These are phyloP conservation scores for Brachionus paranguensis DNA, from an alignment of 1,140 invertebrate genomes.

Conservation along the genomic window DNA sequence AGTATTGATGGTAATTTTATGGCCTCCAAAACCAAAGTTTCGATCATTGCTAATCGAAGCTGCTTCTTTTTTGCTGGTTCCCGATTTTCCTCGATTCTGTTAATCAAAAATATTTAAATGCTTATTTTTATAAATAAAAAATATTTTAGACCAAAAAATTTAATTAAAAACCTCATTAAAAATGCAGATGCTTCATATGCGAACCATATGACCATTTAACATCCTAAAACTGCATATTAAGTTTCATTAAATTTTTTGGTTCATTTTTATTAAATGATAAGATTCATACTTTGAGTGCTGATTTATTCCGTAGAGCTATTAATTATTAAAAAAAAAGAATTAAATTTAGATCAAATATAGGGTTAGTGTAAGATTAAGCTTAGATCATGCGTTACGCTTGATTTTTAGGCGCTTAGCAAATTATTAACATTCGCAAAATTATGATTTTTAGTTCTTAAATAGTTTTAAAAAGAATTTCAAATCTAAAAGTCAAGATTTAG, in stretches of 20 bases:
- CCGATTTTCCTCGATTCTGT: neutral
- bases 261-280: neutral
- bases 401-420: neutral
- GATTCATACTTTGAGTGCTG: conserved; percentile 30
- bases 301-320: conserved; percentile 15
- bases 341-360: neutral
- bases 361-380: neutral
- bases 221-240: neutral
- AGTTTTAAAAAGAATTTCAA: neutral
- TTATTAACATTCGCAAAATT: neutral
- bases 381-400: conserved; percentile 1
- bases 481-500: neutral
- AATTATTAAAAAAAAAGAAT: neutral
- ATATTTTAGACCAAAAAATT: conserved; percentile 1
- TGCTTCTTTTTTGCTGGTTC: neutral
- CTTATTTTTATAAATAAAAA: neutral
- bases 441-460: neutral
- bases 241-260: neutral
- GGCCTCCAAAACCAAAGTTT: neutral
- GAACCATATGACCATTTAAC: neutral
- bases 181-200: neutral
- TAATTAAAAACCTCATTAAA: neutral
- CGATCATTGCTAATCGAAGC: neutral
- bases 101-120: neutral
- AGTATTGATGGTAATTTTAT: neutral